Conservation (phyloP, 1,140 invertebrate genomes). For the Drosophila ogumai region DNA sequence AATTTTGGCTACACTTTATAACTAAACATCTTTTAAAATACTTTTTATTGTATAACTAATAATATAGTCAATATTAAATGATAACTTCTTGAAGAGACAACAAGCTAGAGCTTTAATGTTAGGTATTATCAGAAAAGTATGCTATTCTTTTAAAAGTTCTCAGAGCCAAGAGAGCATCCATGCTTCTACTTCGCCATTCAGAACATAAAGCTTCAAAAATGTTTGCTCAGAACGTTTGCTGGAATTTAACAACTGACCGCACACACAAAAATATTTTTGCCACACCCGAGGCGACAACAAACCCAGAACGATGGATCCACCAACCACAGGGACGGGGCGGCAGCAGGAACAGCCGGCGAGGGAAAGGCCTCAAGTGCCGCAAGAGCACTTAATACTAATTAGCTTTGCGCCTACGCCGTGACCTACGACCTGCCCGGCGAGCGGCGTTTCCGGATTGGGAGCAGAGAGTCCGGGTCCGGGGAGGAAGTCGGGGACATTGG, state of each 20-base stretch:
- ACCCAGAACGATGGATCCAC: conserved; percentile 26
- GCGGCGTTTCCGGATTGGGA: conserved; percentile 59
- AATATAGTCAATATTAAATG: background rate
- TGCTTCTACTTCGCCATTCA: background rate
- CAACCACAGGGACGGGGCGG: conserved; percentile 21
- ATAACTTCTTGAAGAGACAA: background rate
- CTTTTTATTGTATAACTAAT: background rate
- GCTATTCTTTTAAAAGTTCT: background rate
- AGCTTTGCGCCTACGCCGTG: conserved; percentile 80
- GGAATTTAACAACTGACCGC: conserved; percentile 79
- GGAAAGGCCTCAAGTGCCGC: conserved; percentile 71
- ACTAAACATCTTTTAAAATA: background rate
- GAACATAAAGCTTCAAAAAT: conserved; percentile 17
- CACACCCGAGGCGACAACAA: conserved; percentile 71
- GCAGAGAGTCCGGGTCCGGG: conserved; percentile 1
- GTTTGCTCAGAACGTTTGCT: conserved; percentile 52
- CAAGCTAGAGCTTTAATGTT: background rate
- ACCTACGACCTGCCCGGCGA: conserved; percentile 69
- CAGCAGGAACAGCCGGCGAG: conserved; percentile 25
- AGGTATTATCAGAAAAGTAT: background rate
- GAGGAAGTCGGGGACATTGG: conserved; percentile 27
- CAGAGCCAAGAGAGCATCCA: conserved; percentile 13
- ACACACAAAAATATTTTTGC: conserved; percentile 80
- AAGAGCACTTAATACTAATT: conserved; percentile 83
- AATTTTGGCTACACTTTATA: background rate